Conservation (phyloP, 92 coral and sea anemone species). For the Epizoanthus rinbou region DNA sequence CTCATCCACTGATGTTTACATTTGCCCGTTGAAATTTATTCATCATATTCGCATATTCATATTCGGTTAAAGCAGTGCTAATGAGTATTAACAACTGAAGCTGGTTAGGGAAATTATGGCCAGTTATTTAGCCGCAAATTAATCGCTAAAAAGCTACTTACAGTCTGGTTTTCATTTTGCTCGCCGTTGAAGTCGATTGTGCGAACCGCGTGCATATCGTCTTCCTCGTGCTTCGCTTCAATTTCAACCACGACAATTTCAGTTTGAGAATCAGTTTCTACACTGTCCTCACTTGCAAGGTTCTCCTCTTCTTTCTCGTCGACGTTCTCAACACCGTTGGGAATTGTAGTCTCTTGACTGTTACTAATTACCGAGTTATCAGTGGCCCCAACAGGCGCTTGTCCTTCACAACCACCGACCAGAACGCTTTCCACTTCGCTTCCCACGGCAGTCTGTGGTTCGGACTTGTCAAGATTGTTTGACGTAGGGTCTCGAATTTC, state of each 20-base stretch:
- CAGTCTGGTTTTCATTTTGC: neutral
- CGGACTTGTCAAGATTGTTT: constrained; percentile 36
- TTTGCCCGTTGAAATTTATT: neutral
- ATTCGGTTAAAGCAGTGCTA: neutral
- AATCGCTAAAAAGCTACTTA: neutral
- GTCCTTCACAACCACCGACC: neutral
- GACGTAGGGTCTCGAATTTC: constrained; percentile 36
- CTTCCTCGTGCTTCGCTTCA: neutral
- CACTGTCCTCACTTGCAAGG: neutral
- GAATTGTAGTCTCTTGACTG: neutral
- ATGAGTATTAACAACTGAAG: neutral
- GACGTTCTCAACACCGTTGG: neutral
- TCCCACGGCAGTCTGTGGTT: constrained; percentile 1
- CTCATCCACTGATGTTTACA: neutral
- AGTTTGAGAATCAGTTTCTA: neutral
- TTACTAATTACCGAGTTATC: neutral
- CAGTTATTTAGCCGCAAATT: neutral
- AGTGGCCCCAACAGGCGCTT: neutral
- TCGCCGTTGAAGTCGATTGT: constrained; percentile 26
- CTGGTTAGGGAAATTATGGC: neutral
- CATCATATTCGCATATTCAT: neutral
- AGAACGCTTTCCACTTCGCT: neutral
- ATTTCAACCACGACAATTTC: constrained; percentile 9
- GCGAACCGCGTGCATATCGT: constrained; percentile 24
- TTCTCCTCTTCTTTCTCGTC: constrained; percentile 1